Percentiles rank a stretch among this genome's conserved stretches.
Evolutionary conservation across 2,797 vertebrate genomes (phyloP).

Genomic region (Podargus strigoides): DNA sequence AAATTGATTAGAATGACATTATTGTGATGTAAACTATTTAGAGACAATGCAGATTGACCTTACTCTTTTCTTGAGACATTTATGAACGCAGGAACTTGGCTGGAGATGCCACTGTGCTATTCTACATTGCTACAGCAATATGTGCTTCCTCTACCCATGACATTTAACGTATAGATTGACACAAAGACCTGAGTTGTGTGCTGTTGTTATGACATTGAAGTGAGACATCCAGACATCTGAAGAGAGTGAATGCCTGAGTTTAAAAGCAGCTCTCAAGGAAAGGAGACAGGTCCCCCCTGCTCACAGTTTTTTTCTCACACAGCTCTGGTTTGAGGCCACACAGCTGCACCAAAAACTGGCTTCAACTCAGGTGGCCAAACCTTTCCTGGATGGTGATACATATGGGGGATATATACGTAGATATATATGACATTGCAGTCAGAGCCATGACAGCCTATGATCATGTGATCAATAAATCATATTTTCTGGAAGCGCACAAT

Average conservation of each 20-base stretch:
- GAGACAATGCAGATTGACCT: background rate
- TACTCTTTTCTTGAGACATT: background rate
- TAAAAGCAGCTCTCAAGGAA: background rate
- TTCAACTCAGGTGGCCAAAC: background rate
- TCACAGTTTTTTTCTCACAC: background rate
- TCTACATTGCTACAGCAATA: background rate
- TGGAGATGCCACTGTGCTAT: background rate
- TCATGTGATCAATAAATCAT: background rate
- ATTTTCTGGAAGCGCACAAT: background rate
- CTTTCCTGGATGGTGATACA: background rate
- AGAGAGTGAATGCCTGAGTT: background rate
- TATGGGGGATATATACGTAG: background rate
- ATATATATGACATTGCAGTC: background rate
- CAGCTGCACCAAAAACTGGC: background rate
- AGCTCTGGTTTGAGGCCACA: background rate
- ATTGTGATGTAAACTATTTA: background rate
- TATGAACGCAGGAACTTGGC: background rate
- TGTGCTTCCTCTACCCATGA: background rate
- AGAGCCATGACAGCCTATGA: background rate
- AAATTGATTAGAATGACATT: background rate
- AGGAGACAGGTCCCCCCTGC: background rate
- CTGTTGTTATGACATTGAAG: background rate
- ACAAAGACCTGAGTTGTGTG: background rate
- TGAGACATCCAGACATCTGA: background rate
- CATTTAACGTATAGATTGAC: background rate